Base-by-base conservation (phyloP, 1,140 invertebrate genomes). In the Drosophila kanapiae region DNA sequence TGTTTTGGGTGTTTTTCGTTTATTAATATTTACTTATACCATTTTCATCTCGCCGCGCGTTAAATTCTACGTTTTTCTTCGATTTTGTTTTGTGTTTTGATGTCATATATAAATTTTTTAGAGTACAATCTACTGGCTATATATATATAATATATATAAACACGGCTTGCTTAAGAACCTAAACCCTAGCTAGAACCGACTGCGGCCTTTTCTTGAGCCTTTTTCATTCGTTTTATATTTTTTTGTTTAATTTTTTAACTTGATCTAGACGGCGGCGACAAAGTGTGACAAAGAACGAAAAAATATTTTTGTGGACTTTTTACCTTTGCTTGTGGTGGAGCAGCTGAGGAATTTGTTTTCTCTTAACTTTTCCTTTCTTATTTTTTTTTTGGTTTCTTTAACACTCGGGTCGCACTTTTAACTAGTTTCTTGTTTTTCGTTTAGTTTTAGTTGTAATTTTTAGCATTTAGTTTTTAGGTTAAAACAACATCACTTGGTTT, bases 401-500 rank as follows among this genome's bases (percentile, higher is more conserved):
- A 90, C 84, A 88, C 82, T 82, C 76, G 63, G 60, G 81, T 83
- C 85, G 56, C 77, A 75, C 67, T 88, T 80, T 65, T 78, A 57
- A 56, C 57, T 82, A 78, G 53, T 82, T 64, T 60, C 10, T 37
- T 75, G 53, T 43, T 42, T 67, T 45, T 54, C 18, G 56, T 72
- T 70, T 51, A 40, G 37, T 77, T 58, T 77, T 78, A 72, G 58
- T 88, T 88, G 38, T 76, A 65, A 86, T 90, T 90, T 84, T 72
- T 79, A 71, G 60, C 54, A 67, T 80, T 79, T 72, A 72, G 68
- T 79, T 79, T 88, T 79, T 65, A 91, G 88, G 85, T 84, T 84
- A 91, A 83, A 84, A 90, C 80, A 92, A 92, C 91, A 92, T 92
- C 90, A 92, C 91, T 91, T 91, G 81, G 90, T 92, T 91, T 91